A percentile compares a stretch with the other conserved stretches of the same genome.
Evolutionary conservation across 2,797 vertebrate species (phyloP).

Genomic region (Lepidocolaptes lacrymiger): DNA sequence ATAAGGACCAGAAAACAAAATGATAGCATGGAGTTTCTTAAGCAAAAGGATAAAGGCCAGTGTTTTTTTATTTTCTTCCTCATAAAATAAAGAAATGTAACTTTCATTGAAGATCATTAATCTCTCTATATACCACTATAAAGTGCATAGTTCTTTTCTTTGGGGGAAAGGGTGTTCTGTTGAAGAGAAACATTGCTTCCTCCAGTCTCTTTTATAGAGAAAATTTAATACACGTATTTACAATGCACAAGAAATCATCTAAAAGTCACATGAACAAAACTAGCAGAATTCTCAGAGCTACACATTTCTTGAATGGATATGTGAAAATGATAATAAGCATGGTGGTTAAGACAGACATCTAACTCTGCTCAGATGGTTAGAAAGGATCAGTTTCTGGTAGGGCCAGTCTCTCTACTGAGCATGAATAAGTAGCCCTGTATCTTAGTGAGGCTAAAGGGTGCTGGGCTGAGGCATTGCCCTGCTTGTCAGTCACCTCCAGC

Average conservation of each 20-base stretch:
- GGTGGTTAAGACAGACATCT: neutral
- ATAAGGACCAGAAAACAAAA: neutral
- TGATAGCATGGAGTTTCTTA: neutral
- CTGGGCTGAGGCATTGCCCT: neutral
- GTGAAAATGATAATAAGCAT: neutral
- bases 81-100: neutral
- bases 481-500: neutral
- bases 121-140: neutral
- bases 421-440: neutral
- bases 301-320: neutral
- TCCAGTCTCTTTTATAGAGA: neutral
- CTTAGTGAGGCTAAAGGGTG: neutral
- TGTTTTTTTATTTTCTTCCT: neutral
- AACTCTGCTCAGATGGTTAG: neutral
- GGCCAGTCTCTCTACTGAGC: neutral
- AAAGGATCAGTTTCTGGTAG: neutral
- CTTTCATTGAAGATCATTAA: neutral
- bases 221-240: neutral
- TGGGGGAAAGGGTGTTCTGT: neutral
- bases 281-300: neutral
- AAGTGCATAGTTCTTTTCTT: neutral
- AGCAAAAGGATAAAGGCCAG: neutral
- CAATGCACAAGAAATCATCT: neutral
- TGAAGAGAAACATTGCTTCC: neutral
- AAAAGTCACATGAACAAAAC: neutral